Evolutionary conservation across 2,113 vertebrate genomes (phyloP).

Genomic region (Colossoma macropomum): DNA sequence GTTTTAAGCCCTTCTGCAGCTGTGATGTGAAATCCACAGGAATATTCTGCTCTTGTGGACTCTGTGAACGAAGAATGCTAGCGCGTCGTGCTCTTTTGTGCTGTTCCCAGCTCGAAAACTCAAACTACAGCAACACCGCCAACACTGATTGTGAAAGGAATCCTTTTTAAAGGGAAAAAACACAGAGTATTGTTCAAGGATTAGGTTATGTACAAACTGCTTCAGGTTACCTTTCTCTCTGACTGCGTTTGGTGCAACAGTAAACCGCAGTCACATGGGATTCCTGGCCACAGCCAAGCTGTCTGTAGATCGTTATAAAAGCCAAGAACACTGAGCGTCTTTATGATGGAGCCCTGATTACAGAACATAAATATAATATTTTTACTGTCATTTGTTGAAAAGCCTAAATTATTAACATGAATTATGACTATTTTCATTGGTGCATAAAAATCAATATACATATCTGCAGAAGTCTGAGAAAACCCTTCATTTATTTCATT

Average conservation of each 20-base stretch:
- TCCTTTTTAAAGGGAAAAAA: background rate
- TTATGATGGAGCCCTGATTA: too few species aligned
- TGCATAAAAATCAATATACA: too few species aligned
- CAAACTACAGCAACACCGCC: background rate
- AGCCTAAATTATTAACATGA: too few species aligned
- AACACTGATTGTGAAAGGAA: too few species aligned
- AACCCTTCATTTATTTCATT: too few species aligned
- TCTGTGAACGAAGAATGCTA: background rate
- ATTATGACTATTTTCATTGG: too few species aligned
- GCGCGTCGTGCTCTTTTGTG: background rate
- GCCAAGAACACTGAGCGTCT: too few species aligned
- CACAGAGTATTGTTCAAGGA: background rate
- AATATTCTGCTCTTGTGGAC: background rate
- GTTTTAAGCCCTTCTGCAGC: background rate
- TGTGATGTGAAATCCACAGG: background rate
- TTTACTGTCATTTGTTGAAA: too few species aligned
- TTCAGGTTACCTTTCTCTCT: background rate
- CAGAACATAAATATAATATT: too few species aligned
- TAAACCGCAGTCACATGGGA: background rate
- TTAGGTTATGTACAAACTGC: background rate
- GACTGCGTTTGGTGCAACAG: background rate
- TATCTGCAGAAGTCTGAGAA: too few species aligned
- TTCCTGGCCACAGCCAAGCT: too few species aligned
- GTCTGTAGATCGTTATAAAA: too few species aligned
- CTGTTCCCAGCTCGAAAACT: background rate